Evolutionary conservation across 2,888 invertebrate species (phyloP), one percentile per base, ranked within the genome.

Genomic region (Limnephilus rhombicus): DNA sequence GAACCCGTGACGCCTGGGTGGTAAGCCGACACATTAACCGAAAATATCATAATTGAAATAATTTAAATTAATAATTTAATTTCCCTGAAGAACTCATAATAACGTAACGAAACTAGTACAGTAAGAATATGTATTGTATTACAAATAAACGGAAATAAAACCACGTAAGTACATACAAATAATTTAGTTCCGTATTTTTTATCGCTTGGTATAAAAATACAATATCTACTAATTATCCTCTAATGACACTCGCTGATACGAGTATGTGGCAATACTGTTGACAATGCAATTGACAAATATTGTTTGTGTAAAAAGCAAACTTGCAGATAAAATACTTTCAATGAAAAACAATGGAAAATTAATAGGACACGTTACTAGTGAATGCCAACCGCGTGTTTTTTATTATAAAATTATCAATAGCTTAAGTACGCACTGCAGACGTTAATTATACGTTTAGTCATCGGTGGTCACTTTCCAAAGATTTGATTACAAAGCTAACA

Each of bases 271-370:
- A n/a, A 68, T 37, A 18, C 83, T 41, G 83, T 37, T 83, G 83
- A 83, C 83, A 83, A 37, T 83, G 83, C 41, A 41, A 83, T 37
- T 83, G 83, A 83, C 83, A 83, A n/a, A n/a, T 24, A 37, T 7
- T 83, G 34, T 83, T 82, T 34, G 31, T 83, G 34, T 83, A 83
- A 83, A 83, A 68, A 24, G 24, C 7, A 2, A 24, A 68, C 18
- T 18, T 68, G 24, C 24, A 68, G 68, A 68, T 68, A 68, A 68
- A 68, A 68, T 68, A 68, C 68, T 68, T 68, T 68, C 15, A 53
- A 53, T 41, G 15, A 53, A 53, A 53, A 18, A 53, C 68, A 68
- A 68, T 18, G 68, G 68, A 24, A 68, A 68, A 68, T 24, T 18
- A 68, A 68, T 24, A 24, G 24, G 68, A 24, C 68, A 68, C 68